Percentiles rank a stretch among this genome's conserved stretches.
These are phyloP conservation scores for Ceratosolen fusciceps DNA, from an alignment of 1,140 invertebrate genomes.

Conservation along the genomic window DNA sequence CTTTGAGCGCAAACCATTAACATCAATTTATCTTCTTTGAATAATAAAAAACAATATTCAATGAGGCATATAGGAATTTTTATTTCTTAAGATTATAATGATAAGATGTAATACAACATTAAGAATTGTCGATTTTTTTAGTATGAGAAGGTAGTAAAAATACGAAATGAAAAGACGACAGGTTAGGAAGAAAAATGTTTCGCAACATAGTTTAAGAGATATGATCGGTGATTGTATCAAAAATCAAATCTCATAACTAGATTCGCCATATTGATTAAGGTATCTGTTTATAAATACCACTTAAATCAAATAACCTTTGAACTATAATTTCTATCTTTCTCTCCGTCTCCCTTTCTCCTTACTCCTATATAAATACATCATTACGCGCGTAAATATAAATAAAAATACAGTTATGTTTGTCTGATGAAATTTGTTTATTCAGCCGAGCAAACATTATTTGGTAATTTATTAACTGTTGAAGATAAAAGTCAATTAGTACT, in stretches of 20 bases:
- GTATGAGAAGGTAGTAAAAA: neutral
- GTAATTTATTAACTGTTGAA: neutral
- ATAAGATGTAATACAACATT: neutral
- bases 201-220: neutral
- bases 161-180: neutral
- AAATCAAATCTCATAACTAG: neutral
- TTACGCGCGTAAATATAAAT: too few relatives aligned
- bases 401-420: too few relatives aligned
- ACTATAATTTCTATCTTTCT: too few relatives aligned
- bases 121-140: neutral
- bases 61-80: too few relatives aligned
- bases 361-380: neutral
- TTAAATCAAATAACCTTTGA: constrained; percentile 6
- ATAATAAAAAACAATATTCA: too few relatives aligned
- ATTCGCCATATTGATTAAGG: neutral
- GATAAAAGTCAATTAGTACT: neutral
- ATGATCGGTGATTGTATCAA: neutral
- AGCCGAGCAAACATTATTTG: neutral
- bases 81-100: too few relatives aligned
- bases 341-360: too few relatives aligned
- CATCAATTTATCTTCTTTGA: too few relatives aligned
- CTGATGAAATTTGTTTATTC: neutral
- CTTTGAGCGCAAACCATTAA: neutral
- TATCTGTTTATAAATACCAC: neutral
- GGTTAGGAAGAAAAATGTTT: neutral